phyloP scores from a whole-genome alignment of 2,888 invertebrate genomes.

The Allolobophora icterica region DNA sequence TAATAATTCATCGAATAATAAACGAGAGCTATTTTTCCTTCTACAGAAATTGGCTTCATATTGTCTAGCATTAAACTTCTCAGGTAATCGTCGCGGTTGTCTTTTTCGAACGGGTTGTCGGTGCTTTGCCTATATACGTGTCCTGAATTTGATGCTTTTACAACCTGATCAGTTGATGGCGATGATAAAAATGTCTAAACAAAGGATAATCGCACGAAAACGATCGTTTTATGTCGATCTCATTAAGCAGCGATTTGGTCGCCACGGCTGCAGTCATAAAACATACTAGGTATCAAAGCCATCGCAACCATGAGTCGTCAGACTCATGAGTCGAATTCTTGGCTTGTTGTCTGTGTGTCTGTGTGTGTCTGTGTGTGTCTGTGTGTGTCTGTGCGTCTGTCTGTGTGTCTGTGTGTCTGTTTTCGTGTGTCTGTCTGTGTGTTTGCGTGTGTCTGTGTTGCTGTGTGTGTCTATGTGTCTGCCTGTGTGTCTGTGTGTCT shows the following conservation, averaged over 20 bases:
- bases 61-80: too few species aligned
- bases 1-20: too few species aligned
- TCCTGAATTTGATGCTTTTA: neutral
- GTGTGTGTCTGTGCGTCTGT: neutral
- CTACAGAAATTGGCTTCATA: too few species aligned
- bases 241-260: neutral
- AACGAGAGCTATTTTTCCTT: too few species aligned
- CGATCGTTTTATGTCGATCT: neutral
- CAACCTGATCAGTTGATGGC: neutral
- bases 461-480: neutral
- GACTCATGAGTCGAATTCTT: too few species aligned
- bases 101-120: too few species aligned
- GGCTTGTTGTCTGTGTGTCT: neutral
- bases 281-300: neutral
- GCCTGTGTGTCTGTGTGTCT: constrained; percentile 5
- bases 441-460: neutral
- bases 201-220: neutral
- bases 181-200: neutral
- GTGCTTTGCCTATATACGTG: too few species aligned
- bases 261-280: neutral
- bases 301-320: neutral
- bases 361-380: neutral
- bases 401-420: neutral
- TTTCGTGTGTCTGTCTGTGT: neutral
- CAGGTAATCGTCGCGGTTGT: too few species aligned